phyloP scores from a whole-genome alignment of 2,888 invertebrate species.

The Rhagonycha fulva region DNA sequence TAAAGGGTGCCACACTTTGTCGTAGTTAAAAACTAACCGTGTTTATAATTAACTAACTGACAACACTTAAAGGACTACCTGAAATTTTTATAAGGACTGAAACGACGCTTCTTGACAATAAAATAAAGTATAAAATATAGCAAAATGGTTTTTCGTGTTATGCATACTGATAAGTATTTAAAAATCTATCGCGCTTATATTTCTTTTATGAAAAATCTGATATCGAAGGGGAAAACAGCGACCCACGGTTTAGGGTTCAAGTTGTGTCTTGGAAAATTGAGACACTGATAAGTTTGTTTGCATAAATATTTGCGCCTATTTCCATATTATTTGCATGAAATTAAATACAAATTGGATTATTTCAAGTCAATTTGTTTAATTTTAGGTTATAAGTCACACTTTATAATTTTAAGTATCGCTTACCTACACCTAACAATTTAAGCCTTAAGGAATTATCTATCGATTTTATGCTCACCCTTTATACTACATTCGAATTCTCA shows the following conservation, averaged over 20 bases:
- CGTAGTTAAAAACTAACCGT: not conserved
- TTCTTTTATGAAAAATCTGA: not conserved
- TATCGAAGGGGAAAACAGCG: not conserved
- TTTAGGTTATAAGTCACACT: not conserved
- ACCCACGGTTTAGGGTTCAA: not conserved
- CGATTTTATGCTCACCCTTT: not conserved
- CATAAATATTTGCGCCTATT: conserved; percentile 2
- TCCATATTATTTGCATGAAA: conserved; percentile 8
- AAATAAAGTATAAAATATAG: not conserved
- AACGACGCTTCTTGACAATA: not conserved
- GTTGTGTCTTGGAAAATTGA: not conserved
- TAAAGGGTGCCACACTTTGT: not conserved
- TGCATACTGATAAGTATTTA: not conserved
- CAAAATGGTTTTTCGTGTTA: not conserved
- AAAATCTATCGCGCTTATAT: not conserved
- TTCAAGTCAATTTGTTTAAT: conserved; percentile 1
- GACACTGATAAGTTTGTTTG: conserved; percentile 2
- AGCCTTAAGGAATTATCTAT: not conserved
- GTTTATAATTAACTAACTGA: not conserved
- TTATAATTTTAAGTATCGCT: not conserved
- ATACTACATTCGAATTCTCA: not conserved
- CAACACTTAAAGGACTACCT: not conserved
- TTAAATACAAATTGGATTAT: conserved; percentile 6
- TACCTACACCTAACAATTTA: not conserved
- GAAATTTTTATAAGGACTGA: not conserved